Percentiles rank a stretch among this genome's conserved stretches.
phyloP scores from a whole-genome alignment of 2,797 vertebrate species.

The Crocodylus rhombifer region DNA sequence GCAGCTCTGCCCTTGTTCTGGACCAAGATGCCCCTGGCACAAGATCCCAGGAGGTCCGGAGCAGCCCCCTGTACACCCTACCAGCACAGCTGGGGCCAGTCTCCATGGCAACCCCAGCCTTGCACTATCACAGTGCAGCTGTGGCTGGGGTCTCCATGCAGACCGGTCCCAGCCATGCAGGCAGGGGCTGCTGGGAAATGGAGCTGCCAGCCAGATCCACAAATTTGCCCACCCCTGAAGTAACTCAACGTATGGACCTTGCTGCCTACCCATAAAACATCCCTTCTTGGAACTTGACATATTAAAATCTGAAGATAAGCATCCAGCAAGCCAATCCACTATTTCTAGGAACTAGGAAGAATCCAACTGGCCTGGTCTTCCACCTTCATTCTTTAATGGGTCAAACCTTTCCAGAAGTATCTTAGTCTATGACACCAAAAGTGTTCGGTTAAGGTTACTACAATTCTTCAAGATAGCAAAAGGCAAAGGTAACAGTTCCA shows the following conservation, averaged over 20 bases:
- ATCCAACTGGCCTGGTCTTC: neutral
- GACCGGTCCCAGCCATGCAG: no score
- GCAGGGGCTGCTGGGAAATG: no score
- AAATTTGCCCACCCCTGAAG: neutral
- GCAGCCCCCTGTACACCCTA: no score
- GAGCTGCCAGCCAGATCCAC: no score
- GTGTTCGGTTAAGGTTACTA: neutral
- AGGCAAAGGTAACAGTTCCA: no score
- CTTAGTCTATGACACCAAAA: neutral
- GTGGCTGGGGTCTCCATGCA: no score
- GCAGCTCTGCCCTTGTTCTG: no score
- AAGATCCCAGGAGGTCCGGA: no score
- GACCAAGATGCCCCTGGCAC: no score
- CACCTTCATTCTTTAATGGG: neutral
- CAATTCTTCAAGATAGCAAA: neutral
- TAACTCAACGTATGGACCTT: neutral
- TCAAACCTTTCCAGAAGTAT: neutral
- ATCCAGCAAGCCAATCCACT: neutral
- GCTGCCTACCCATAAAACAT: neutral
- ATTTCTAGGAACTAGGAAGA: neutral
- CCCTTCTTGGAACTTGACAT: neutral
- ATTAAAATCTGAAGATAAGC: neutral
- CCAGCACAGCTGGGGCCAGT: no score
- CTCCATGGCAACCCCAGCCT: no score
- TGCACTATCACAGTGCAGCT: no score